These are phyloP conservation scores for Marmota monax DNA, from an alignment of 2,113 vertebrate genomes.

Conservation along the genomic window DNA sequence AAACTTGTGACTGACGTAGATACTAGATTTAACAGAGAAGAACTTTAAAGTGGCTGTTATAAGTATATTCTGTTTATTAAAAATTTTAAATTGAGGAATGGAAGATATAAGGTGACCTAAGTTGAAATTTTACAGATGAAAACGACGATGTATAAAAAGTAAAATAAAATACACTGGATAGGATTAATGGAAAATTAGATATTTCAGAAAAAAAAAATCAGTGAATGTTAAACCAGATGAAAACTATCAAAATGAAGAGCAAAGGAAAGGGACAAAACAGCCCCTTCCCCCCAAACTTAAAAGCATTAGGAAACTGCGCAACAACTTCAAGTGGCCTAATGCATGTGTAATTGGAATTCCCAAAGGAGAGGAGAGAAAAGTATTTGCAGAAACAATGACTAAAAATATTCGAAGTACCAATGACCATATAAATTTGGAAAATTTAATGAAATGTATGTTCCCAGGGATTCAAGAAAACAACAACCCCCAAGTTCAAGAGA, in stretches of 20 bases:
- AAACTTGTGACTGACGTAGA: background rate
- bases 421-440: background rate
- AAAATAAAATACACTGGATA: background rate
- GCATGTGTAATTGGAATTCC: background rate
- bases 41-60: background rate
- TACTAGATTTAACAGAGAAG: background rate
- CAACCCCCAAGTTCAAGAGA: background rate
- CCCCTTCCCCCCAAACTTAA: background rate
- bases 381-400: background rate
- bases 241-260: background rate
- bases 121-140: background rate
- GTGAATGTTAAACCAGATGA: background rate
- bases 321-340: background rate
- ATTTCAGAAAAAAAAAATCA: background rate
- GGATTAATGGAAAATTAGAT: background rate
- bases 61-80: background rate
- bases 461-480: background rate
- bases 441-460: background rate
- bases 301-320: background rate
- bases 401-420: background rate
- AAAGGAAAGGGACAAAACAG: background rate
- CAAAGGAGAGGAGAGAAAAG: background rate
- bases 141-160: background rate
- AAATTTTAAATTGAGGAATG: background rate
- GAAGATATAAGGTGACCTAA: background rate